Percentiles rank a stretch among this genome's conserved stretches.
Evolutionary conservation across 1,140 invertebrate genomes (phyloP).

Genomic region (Metopolophium dirhodum): DNA sequence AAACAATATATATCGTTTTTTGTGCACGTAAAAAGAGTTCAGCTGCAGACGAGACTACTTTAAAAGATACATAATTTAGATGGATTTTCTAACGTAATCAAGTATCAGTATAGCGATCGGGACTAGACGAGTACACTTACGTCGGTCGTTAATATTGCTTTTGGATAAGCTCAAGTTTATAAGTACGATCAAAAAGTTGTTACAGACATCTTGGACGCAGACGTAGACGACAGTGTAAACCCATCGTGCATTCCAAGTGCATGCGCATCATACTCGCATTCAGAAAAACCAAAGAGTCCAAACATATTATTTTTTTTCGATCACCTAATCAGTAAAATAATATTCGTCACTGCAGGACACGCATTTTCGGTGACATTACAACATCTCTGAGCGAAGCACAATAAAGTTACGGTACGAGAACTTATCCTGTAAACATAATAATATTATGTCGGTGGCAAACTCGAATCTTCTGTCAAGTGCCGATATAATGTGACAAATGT

Average conservation of each 20-base stretch:
- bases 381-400: background rate
- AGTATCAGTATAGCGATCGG: background rate
- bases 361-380: background rate
- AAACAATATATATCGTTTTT: background rate
- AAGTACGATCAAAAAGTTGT: background rate
- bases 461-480: too few relatives aligned
- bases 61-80: too few relatives aligned
- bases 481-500: too few relatives aligned
- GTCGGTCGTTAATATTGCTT: background rate
- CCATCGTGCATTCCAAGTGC: too few relatives aligned
- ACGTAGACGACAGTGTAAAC: too few relatives aligned
- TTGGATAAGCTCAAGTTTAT: background rate
- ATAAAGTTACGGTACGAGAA: too few relatives aligned
- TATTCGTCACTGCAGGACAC: background rate
- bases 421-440: too few relatives aligned
- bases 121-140: background rate
- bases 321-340: background rate
- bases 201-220: too few relatives aligned
- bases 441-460: too few relatives aligned
- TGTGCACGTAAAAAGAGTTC: too few relatives aligned
- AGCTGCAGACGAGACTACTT: too few relatives aligned
- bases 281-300: background rate
- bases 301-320: background rate
- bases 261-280: background rate
- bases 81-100: too few relatives aligned